Evolutionary conservation across 1,140 invertebrate genomes (phyloP).

Genomic region (Neocloeon triangulifer): DNA sequence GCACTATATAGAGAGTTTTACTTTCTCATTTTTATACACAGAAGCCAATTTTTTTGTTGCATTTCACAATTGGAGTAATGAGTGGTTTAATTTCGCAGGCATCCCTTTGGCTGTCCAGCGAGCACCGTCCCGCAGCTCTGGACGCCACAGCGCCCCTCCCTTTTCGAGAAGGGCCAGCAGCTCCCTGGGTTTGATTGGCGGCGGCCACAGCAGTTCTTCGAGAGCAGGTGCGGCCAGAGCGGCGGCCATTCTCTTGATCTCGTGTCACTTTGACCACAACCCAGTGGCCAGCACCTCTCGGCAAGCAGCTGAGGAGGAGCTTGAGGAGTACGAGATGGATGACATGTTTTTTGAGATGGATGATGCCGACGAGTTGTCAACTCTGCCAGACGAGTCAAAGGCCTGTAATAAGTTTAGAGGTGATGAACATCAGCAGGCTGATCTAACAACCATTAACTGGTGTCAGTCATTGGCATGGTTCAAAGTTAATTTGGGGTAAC

Average conservation of each 20-base stretch:
- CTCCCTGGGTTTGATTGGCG: constrained; percentile 19
- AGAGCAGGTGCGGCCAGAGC: constrained; percentile 70
- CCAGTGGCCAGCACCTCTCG: constrained; percentile 22
- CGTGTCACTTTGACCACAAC: constrained; percentile 40
- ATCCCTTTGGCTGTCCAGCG: constrained; percentile 24
- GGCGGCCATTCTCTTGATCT: constrained; percentile 76
- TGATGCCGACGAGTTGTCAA: too few species aligned
- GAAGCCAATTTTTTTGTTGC: too few species aligned
- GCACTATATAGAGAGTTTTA: too few species aligned
- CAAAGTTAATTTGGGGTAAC: too few species aligned
- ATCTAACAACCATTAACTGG: constrained; percentile 13
- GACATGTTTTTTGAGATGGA: too few species aligned
- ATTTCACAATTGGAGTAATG: too few species aligned
- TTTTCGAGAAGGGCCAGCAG: constrained; percentile 33
- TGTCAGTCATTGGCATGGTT: too few species aligned
- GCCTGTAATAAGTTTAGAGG: too few species aligned
- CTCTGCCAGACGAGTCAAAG: too few species aligned
- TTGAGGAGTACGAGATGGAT: constrained; percentile 20
- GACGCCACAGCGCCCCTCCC: constrained; percentile 31
- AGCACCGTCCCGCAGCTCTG: constrained; percentile 37
- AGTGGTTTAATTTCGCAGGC: too few species aligned
- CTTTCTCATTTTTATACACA: too few species aligned
- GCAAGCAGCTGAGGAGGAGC: constrained; percentile 25
- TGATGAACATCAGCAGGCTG: constrained; percentile 21
- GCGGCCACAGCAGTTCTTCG: constrained; percentile 29